Evolutionary conservation across 1,140 invertebrate genomes (phyloP).

Genomic region (Latrodectus geometricus): DNA sequence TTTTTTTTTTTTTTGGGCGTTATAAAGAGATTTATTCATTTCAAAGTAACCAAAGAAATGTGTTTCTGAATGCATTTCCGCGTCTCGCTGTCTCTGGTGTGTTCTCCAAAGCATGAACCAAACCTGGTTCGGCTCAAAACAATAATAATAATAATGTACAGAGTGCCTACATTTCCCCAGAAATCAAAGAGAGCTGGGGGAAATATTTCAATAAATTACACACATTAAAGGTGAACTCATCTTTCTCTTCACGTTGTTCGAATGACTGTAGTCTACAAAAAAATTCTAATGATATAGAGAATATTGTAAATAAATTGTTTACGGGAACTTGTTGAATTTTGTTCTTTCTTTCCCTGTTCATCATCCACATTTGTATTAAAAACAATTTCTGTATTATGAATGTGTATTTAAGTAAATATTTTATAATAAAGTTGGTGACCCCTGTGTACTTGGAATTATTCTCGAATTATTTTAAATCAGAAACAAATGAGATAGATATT

Average conservation of each 20-base stretch:
- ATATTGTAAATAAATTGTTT: constrained; percentile 61
- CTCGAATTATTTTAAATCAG: no score
- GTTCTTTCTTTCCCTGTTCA: background rate
- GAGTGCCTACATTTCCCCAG: constrained; percentile 41
- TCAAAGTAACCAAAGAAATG: no score
- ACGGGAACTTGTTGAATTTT: constrained; percentile 52
- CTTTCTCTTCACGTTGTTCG: constrained; percentile 55
- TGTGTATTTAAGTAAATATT: no score
- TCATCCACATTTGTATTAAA: background rate
- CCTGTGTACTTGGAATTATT: no score
- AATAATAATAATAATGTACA: constrained; percentile 61
- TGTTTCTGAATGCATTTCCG: background rate
- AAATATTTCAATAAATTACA: constrained; percentile 32
- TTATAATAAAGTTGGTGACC: no score
- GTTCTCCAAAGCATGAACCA: constrained; percentile 39
- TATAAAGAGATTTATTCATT: no score
- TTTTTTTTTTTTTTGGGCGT: no score
- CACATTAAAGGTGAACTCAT: constrained; percentile 38
- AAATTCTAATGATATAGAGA: constrained; percentile 35
- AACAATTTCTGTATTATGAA: no score
- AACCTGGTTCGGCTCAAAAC: constrained; percentile 52
- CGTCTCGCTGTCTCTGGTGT: constrained; percentile 14
- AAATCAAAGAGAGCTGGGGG: background rate
- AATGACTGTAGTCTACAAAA: constrained; percentile 51
- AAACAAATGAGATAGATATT: no score